Conservation (phyloP, 1,140 invertebrate species). For the Teleogryllus occipitalis region DNA sequence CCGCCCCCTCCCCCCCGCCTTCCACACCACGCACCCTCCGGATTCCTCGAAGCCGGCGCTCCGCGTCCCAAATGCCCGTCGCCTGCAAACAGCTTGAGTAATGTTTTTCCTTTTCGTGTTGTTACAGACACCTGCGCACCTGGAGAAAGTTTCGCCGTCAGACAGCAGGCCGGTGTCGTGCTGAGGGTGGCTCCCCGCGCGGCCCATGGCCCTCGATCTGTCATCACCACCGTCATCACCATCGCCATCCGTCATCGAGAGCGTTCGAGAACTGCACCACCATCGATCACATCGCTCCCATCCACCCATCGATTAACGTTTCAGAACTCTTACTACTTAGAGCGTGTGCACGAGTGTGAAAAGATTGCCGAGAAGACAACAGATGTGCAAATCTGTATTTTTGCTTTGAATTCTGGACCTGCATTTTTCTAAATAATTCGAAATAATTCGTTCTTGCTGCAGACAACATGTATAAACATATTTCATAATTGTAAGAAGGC, state of each 20-base stretch:
- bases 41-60: no score
- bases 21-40: no score
- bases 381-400: neutral
- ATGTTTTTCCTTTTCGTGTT: slow-evolving; percentile 10
- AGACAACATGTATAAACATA: neutral
- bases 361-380: neutral
- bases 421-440: neutral
- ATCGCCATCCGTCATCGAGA: neutral
- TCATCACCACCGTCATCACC: slow-evolving; percentile 13
- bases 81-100: neutral
- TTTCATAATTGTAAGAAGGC: neutral
- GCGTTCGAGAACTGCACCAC: neutral
- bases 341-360: neutral
- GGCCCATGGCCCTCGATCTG: neutral
- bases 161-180: slow-evolving; percentile 23
- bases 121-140: slow-evolving; percentile 21
- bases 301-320: neutral
- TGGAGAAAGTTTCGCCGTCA: slow-evolving; percentile 20
- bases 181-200: slow-evolving; percentile 8
- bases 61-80: no score
- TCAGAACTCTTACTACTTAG: neutral
- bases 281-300: neutral
- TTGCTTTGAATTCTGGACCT: neutral
- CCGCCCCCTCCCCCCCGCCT: no score
- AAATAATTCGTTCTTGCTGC: neutral